These are phyloP conservation scores for Brachyhypopomus gauderio DNA, from an alignment of 2,113 vertebrate genomes.

Conservation along the genomic window DNA sequence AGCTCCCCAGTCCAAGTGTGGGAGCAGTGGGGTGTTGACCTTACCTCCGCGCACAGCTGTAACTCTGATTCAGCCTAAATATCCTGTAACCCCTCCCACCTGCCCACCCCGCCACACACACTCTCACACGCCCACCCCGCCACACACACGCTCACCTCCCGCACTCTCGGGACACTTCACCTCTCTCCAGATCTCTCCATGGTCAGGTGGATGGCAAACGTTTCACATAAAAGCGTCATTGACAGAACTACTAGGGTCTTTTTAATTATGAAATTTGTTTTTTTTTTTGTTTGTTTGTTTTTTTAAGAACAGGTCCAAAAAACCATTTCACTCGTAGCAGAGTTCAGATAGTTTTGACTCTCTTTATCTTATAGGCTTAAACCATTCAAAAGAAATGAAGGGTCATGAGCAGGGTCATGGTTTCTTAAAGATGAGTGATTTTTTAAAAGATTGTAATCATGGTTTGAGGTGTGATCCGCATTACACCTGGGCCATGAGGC, in stretches of 20 bases:
- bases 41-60: conserved; percentile 44
- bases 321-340: conserved; percentile 13
- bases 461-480: conserved; percentile 5
- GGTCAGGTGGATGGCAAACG: conserved; percentile 31
- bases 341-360: not conserved
- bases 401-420: conserved; percentile 27
- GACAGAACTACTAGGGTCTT: conserved; percentile 24
- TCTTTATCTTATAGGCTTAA: conserved; percentile 1
- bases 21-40: conserved; percentile 34
- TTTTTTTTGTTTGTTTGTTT: not conserved
- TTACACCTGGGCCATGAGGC: conserved; percentile 31
- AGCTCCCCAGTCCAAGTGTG: conserved; percentile 35
- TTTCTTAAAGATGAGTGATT: conserved; percentile 10
- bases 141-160: no score
- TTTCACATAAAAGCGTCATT: conserved; percentile 31
- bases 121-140: no score
- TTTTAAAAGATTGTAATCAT: conserved; percentile 5
- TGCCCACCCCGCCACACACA: not conserved
- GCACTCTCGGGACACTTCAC: not conserved
- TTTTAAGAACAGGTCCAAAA: not conserved
- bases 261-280: not conserved
- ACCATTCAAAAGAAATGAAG: not conserved
- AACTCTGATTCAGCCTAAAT: conserved; percentile 52
- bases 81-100: conserved; percentile 7
- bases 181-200: conserved; percentile 12